Base-by-base conservation (phyloP, 2,797 vertebrate genomes). In the Aplochiton taeniatus region DNA sequence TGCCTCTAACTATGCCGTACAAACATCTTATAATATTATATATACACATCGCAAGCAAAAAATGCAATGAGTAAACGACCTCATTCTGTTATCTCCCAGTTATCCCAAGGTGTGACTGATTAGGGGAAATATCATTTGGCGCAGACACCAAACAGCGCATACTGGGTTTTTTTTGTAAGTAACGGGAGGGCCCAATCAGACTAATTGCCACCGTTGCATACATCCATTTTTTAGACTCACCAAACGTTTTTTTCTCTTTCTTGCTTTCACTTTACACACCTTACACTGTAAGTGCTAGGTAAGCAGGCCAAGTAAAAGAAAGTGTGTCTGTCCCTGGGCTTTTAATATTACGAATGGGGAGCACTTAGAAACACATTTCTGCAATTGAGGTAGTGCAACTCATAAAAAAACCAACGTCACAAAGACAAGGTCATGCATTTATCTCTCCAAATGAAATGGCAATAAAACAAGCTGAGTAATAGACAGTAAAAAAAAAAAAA, bases 151-250 rank as follows among this genome's bases (percentile, higher is more conserved):
- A 57, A 44, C 12, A 19, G n/a, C 18, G 19, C 19, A 54, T 1
- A 5, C 4, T n/a, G 41, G 58, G 73, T 68, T 55, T 49, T 47
- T 62, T 61, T 64, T 69, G 55, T n/a, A 74, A 78, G 65, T 42
- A 77, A 48, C 70, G 17, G 8, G 31, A 14, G 45, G n/a, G n/a
- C 11, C 42, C 11, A 44, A 8, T 56, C 63, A 66, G 61, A 75
- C 68, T 77, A 66, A 84, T 80, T 81, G 75, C 68, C 63, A 69
- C 73, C 74, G 66, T 63, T 76, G 61, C 60, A 73, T 73, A 45
- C 67, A 58, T 51, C 49, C 50, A 54, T 58, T 68, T n/a, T 72
- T 63, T 55, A 68, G 61, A 64, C 72, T 72, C 46, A 57, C 46
- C 49, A 20, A 57, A 42, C 46, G 16, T 48, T 45, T 20, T 7